phyloP scores from a whole-genome alignment of 2,113 vertebrate genomes.

The Mastomys coucha region DNA sequence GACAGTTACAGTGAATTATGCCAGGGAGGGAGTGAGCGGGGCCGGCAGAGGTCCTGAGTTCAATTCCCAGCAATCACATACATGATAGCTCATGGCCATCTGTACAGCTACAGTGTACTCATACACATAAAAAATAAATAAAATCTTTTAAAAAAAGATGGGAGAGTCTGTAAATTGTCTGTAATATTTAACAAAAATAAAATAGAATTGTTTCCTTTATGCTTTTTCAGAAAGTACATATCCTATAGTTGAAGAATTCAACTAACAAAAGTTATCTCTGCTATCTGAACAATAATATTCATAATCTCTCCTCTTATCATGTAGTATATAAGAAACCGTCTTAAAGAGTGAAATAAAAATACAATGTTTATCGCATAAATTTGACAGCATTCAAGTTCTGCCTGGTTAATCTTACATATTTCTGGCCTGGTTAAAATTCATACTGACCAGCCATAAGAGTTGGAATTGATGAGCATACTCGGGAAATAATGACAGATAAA shows the following conservation, averaged over 20 bases:
- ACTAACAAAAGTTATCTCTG: conserved; percentile 35
- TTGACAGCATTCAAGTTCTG: neutral
- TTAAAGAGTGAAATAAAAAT: conserved; percentile 20
- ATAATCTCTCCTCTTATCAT: neutral
- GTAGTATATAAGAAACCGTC: neutral
- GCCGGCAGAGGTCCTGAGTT: too few relatives aligned
- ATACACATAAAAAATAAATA: too few relatives aligned
- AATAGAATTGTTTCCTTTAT: neutral
- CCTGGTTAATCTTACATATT: neutral
- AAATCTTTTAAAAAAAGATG: too few relatives aligned
- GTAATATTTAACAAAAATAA: neutral
- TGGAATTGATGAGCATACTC: neutral
- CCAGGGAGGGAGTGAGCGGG: too few relatives aligned
- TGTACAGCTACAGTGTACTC: too few relatives aligned
- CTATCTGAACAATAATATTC: neutral
- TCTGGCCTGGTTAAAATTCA: neutral
- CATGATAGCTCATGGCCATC: too few relatives aligned
- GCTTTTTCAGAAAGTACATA: neutral
- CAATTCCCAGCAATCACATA: too few relatives aligned
- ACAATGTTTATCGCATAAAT: neutral
- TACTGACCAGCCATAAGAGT: neutral
- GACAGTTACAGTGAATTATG: too few relatives aligned
- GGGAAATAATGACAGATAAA: neutral
- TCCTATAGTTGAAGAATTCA: neutral
- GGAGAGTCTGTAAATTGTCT: neutral